A percentile compares a stretch with the other conserved stretches of the same genome.
Conservation (phyloP, 2,797 vertebrate species). For the Parauchenoglanis ngamensis region DNA sequence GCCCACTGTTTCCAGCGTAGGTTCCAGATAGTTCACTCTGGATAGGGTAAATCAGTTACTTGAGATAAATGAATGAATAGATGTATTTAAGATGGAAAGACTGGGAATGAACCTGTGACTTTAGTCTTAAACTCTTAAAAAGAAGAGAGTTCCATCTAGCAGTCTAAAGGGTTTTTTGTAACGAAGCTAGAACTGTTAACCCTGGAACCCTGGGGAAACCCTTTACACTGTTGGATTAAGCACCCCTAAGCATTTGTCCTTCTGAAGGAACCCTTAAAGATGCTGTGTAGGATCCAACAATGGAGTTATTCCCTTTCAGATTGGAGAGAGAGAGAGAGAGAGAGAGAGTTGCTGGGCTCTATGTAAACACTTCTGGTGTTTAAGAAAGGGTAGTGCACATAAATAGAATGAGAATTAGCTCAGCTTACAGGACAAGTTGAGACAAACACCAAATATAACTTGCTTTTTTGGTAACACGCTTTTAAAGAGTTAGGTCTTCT, state of each 20-base stretch:
- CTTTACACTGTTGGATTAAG: background rate
- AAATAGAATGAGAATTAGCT: conserved; percentile 10
- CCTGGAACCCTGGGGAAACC: background rate
- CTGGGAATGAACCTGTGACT: no score
- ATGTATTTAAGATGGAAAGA: background rate
- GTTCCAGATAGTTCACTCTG: background rate
- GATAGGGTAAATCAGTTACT: background rate
- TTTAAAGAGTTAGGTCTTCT: background rate
- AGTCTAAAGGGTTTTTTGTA: background rate
- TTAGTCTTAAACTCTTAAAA: no score
- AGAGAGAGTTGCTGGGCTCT: background rate
- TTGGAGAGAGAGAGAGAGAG: no score
- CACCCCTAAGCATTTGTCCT: background rate
- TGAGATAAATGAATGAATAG: background rate
- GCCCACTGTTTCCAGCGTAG: no score
- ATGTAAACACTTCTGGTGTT: background rate
- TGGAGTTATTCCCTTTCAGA: background rate
- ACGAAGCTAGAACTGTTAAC: background rate
- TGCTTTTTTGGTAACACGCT: background rate
- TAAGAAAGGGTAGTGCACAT: background rate
- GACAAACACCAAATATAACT: conserved; percentile 20
- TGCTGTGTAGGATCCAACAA: background rate
- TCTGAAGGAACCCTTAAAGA: background rate
- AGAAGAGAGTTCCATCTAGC: no score
- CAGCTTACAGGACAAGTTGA: conserved; percentile 2